Percentiles rank a stretch among this genome's conserved stretches.
phyloP scores from a whole-genome alignment of 2,888 invertebrate genomes.

The Atethmia centrago region DNA sequence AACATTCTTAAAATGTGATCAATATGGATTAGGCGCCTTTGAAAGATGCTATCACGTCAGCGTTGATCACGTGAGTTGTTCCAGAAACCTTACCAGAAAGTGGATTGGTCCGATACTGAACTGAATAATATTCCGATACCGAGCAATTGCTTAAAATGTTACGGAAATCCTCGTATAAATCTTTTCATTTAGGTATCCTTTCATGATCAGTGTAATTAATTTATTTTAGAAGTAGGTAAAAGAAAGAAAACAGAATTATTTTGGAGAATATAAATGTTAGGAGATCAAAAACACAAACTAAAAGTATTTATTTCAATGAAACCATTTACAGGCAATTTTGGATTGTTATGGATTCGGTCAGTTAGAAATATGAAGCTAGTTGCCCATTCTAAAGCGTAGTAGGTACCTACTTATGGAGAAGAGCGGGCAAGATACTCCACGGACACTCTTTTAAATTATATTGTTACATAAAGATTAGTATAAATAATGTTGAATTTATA shows the following conservation, averaged over 20 bases:
- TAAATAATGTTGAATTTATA: too few species aligned
- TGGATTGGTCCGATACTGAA: background rate
- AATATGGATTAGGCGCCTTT: background rate
- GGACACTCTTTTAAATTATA: too few species aligned
- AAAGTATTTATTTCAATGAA: too few species aligned
- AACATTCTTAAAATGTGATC: background rate
- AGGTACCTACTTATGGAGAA: too few species aligned
- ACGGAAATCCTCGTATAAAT: background rate
- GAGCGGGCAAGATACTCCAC: too few species aligned
- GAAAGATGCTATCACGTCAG: background rate
- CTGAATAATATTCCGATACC: background rate
- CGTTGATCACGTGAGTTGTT: background rate
- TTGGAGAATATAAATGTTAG: background rate
- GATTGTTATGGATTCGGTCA: too few species aligned
- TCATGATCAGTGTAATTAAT: background rate
- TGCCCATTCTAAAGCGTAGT: too few species aligned
- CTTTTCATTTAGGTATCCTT: background rate
- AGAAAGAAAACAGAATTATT: background rate
- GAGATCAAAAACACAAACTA: background rate
- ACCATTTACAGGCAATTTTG: too few species aligned
- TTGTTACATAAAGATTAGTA: too few species aligned
- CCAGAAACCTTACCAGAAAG: background rate
- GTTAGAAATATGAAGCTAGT: too few species aligned
- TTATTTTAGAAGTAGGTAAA: background rate
- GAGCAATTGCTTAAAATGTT: background rate